Conservation (phyloP, 2,113 vertebrate genomes). For the Dasyprocta punctata region DNA sequence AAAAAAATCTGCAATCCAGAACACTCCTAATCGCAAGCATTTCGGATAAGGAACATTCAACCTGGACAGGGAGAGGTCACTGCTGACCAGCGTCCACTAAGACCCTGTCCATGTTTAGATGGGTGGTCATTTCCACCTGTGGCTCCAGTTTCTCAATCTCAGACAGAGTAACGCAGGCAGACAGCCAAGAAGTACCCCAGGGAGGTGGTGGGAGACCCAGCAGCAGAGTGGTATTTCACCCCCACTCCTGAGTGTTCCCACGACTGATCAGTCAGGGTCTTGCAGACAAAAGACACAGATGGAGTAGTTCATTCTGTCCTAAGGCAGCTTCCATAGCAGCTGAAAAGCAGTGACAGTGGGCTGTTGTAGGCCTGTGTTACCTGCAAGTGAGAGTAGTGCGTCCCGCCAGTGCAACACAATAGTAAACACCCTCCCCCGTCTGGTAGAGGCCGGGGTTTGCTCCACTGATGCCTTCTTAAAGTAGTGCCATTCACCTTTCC, state of each 20-base stretch:
- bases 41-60: not conserved
- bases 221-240: not conserved
- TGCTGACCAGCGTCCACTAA: not conserved
- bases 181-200: not conserved
- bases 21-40: not conserved
- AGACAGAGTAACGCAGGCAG: not conserved
- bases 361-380: too few species aligned
- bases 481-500: not conserved
- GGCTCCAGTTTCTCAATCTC: not conserved
- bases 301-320: not conserved
- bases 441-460: not conserved
- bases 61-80: not conserved
- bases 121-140: too few species aligned
- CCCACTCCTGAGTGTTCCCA: fast-evolving
- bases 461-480: not conserved
- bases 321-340: not conserved
- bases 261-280: not conserved
- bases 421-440: not conserved
- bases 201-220: not conserved
- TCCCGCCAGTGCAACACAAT: fast-evolving
- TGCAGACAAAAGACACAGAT: not conserved
- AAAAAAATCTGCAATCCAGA: not conserved
- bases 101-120: not conserved
- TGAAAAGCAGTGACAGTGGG: not conserved
- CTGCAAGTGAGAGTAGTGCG: fast-evolving